These are phyloP conservation scores for Meloidogyne floridensis DNA, from an alignment of 1,140 invertebrate species.

Conservation along the genomic window DNA sequence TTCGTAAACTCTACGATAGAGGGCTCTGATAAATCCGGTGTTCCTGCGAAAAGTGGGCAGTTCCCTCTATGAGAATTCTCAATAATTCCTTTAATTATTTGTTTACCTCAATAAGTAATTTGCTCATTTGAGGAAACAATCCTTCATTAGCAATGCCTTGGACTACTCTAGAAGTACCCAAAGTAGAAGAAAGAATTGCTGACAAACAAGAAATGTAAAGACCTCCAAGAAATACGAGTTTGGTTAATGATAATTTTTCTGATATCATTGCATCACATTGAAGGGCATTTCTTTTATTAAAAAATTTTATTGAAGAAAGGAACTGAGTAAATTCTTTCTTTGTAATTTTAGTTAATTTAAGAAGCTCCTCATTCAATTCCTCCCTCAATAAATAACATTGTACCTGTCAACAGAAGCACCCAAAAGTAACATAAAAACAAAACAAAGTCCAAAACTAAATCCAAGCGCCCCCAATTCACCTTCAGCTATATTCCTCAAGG, in stretches of 20 bases:
- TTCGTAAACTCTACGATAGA: too few species aligned
- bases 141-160: slow-evolving; percentile 93
- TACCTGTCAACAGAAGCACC: slow-evolving; percentile 81
- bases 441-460: slow-evolving; percentile 73
- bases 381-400: slow-evolving; percentile 52
- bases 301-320: neutral
- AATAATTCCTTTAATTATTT: neutral
- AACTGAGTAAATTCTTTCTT: too few species aligned
- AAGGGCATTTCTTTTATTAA: slow-evolving; percentile 67
- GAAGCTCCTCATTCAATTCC: too few species aligned
- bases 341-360: too few species aligned
- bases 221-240: slow-evolving; percentile 81
- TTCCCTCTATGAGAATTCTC: neutral
- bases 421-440: slow-evolving; percentile 84
- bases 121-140: slow-evolving; percentile 84
- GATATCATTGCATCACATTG: slow-evolving; percentile 85
- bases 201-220: slow-evolving; percentile 93
- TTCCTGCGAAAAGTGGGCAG: too few species aligned
- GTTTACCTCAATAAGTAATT: slow-evolving; percentile 77
- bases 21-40: too few species aligned
- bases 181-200: slow-evolving; percentile 88
- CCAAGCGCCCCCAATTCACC: slow-evolving; percentile 87
- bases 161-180: slow-evolving; percentile 87
- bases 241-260: slow-evolving; percentile 72
- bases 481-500: slow-evolving; percentile 86